Percentiles rank a stretch among this genome's conserved stretches.
phyloP scores from a whole-genome alignment of 2,113 vertebrate genomes.

The Tretioscincus oriximinensis region DNA sequence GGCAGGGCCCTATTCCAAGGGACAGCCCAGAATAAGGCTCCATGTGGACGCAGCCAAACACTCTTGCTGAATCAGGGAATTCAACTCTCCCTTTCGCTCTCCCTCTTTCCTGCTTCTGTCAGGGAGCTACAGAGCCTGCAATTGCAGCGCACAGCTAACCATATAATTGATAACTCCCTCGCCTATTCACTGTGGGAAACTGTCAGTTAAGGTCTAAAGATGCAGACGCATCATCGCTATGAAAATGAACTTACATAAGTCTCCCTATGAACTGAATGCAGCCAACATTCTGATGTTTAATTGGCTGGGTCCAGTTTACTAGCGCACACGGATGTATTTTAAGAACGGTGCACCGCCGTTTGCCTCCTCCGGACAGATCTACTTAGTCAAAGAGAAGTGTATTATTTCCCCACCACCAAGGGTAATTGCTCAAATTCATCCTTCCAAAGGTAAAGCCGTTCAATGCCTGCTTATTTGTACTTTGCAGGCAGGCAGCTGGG shows the following conservation, averaged over 20 bases:
- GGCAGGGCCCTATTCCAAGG: too few relatives aligned
- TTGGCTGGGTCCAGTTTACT: slow-evolving; percentile 72
- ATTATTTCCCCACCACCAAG: slow-evolving; percentile 25
- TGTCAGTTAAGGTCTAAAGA: slow-evolving; percentile 78
- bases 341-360: slow-evolving; percentile 37
- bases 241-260: slow-evolving; percentile 79
- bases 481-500: too few relatives aligned
- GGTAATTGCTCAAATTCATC: slow-evolving; percentile 75
- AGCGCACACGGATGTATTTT: slow-evolving; percentile 59
- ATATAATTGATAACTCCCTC: slow-evolving; percentile 80
- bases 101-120: slow-evolving; percentile 66
- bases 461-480: slow-evolving; percentile 71
- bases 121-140: slow-evolving; percentile 69
- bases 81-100: slow-evolving; percentile 63
- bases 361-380: slow-evolving; percentile 73
- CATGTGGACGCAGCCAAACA: too few relatives aligned
- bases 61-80: slow-evolving; percentile 68
- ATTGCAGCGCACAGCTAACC: slow-evolving; percentile 75
- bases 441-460: slow-evolving; percentile 75
- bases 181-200: slow-evolving; percentile 73
- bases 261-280: slow-evolving; percentile 68
- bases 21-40: too few relatives aligned
- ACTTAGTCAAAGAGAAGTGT: slow-evolving; percentile 69
- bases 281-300: slow-evolving; percentile 78
- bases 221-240: slow-evolving; percentile 68